Evolutionary conservation across 2,888 invertebrate genomes (phyloP).

Genomic region (Philaethria dido): DNA sequence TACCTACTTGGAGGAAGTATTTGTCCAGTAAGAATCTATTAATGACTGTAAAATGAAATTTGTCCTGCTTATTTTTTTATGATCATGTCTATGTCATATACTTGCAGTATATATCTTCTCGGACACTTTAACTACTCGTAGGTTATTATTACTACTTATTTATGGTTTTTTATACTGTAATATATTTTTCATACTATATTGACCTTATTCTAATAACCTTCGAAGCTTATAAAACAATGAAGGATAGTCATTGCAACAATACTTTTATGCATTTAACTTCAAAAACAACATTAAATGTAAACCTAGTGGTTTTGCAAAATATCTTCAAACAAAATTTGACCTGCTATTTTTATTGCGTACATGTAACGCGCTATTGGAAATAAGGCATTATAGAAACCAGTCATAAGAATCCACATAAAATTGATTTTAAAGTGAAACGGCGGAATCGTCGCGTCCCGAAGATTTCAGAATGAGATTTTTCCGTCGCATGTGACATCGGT

Average conservation of each 20-base stretch:
- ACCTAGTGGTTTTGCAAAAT: background rate
- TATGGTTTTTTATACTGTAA: no score
- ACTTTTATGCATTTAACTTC: no score
- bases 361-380: conserved; percentile 25
- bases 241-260: no score
- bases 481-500: conserved; percentile 35
- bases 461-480: conserved; percentile 42
- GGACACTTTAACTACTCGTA: no score
- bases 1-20: background rate
- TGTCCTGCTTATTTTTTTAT: no score
- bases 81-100: no score
- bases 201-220: no score
- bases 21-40: background rate
- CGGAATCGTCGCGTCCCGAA: conserved; percentile 29
- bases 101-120: no score
- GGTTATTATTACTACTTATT: no score
- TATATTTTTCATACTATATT: no score
- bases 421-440: conserved; percentile 32
- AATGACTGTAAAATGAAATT: background rate
- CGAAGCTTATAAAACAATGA: no score
- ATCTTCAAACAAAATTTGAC: background rate
- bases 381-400: conserved; percentile 23
- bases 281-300: no score
- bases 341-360: conserved; percentile 37
- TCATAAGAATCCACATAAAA: conserved; percentile 30